A percentile compares a stretch with the other conserved stretches of the same genome.
Evolutionary conservation across 1,140 invertebrate species (phyloP).

Genomic region (Branchinecta lynchi): DNA sequence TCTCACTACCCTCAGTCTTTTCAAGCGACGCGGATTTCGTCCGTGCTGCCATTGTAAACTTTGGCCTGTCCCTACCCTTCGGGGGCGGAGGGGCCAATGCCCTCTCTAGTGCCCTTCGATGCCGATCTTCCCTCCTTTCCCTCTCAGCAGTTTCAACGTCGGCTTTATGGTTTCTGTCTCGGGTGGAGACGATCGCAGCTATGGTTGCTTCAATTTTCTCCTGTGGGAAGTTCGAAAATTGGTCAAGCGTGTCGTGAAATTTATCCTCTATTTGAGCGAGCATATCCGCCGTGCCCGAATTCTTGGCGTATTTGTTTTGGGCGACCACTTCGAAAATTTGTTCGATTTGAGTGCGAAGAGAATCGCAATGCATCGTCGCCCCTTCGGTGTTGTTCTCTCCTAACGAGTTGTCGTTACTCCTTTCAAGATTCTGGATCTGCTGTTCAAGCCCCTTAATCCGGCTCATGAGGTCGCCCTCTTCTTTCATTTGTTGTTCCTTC

Average conservation of each 20-base stretch:
- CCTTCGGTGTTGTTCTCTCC: background rate
- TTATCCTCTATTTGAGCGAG: background rate
- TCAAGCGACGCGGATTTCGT: background rate
- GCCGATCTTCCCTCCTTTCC: background rate
- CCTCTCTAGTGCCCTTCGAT: background rate
- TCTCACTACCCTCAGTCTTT: background rate
- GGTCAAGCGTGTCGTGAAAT: background rate
- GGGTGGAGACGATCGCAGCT: background rate
- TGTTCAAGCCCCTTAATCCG: background rate
- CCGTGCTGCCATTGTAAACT: background rate
- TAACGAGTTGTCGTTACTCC: background rate
- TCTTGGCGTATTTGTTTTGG: constrained; percentile 4
- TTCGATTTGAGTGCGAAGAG: background rate
- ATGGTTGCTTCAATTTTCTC: constrained; percentile 3
- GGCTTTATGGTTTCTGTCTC: background rate
- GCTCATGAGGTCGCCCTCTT: background rate
- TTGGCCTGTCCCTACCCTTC: background rate
- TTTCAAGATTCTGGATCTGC: background rate
- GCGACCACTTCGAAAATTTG: background rate
- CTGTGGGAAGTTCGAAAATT: background rate
- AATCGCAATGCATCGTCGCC: background rate
- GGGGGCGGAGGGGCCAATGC: background rate
- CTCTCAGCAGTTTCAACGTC: background rate
- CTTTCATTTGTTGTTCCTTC: background rate
- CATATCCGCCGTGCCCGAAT: background rate